Evolutionary conservation across 2,113 vertebrate species (phyloP), one percentile per base, ranked within the genome.

Genomic region (Erythrolamprus reginae): DNA sequence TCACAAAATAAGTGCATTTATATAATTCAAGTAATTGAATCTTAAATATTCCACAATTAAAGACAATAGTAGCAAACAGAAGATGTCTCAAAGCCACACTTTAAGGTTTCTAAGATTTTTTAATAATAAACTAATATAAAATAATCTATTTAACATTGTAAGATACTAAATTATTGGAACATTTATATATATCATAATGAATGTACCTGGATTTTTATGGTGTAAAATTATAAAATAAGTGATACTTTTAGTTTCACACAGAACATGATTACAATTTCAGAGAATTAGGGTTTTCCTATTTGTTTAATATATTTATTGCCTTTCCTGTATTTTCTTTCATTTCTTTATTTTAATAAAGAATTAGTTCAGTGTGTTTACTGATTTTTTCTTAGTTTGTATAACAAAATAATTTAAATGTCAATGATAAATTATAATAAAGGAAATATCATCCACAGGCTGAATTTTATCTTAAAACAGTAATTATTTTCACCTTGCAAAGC

Each of bases 1-100:
- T 91, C 15, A 90, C 48, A 0, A 0, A 96, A 96, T 96, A 95
- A 97, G 95, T 96, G 93, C 90, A 84, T 91, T 89, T 86, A 93
- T 92, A 91, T 93, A 94, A 94, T 93, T 94, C 90, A 93, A 93
- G 95, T 96, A 93, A 97, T 92, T 97, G 92, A 94, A 95, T 96
- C 94, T 96, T 96, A 96, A 94, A 91, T 93, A 96, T 92, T 89
- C 26, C 93, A 87, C 90, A 97, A 95, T 96, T 96, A 97, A 97
- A 97, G 94, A 93, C 92, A 0, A 83, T 96, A 95, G 88, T 94
- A 89, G 91, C 93, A 95, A 85, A 52, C 91, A 92, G 88, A 93
- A 86, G 82, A 94, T 92, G 93, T 91, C 89, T 92, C 86, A 94
- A 82, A 96, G 95, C 89, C 91, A 42, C 53, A 94, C 94, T 95